These are phyloP conservation scores for Planiliza haematocheilus DNA, from an alignment of 2,113 vertebrate genomes.

Conservation along the genomic window DNA sequence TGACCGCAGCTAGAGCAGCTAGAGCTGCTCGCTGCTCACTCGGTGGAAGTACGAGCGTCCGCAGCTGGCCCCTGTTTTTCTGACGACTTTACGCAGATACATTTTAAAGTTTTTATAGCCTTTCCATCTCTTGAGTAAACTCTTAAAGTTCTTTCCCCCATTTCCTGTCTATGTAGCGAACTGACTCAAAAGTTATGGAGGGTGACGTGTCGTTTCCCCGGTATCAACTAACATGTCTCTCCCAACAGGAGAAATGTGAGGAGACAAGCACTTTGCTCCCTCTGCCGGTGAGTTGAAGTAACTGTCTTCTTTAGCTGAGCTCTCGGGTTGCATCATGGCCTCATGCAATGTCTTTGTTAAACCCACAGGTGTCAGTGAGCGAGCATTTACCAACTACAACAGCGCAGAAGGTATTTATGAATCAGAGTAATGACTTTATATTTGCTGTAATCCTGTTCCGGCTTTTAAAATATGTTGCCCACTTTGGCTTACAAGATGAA, in stretches of 20 bases:
- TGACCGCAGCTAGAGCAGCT: slow-evolving; percentile 52
- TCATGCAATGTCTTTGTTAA: slow-evolving; percentile 72
- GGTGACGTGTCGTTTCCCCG: slow-evolving; percentile 24
- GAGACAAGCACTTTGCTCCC: slow-evolving; percentile 74
- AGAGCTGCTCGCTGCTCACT: slow-evolving; percentile 50
- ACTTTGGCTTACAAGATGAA: not conserved
- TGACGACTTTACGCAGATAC: slow-evolving; percentile 3
- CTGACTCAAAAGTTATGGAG: slow-evolving; percentile 24
- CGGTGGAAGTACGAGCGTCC: slow-evolving; percentile 29
- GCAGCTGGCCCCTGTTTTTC: not conserved
- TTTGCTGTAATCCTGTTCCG: not conserved
- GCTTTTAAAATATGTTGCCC: not conserved
- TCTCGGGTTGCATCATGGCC: slow-evolving; percentile 42
- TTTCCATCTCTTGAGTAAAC: not conserved
- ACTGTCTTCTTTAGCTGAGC: slow-evolving; percentile 1
- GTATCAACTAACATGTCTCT: slow-evolving; percentile 53
- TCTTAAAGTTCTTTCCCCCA: not conserved
- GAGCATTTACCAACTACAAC: slow-evolving; percentile 62
- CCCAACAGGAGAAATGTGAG: slow-evolving; percentile 73
- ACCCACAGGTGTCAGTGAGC: slow-evolving; percentile 80
- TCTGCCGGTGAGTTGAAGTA: slow-evolving; percentile 78
- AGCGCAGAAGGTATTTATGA: slow-evolving; percentile 63
- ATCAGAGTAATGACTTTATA: not conserved
- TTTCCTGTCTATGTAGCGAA: not conserved
- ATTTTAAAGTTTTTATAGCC: not conserved